Percentiles rank a stretch among this genome's conserved stretches.
These are phyloP conservation scores for Takifugu flavidus DNA, from an alignment of 2,113 vertebrate genomes.

Conservation along the genomic window DNA sequence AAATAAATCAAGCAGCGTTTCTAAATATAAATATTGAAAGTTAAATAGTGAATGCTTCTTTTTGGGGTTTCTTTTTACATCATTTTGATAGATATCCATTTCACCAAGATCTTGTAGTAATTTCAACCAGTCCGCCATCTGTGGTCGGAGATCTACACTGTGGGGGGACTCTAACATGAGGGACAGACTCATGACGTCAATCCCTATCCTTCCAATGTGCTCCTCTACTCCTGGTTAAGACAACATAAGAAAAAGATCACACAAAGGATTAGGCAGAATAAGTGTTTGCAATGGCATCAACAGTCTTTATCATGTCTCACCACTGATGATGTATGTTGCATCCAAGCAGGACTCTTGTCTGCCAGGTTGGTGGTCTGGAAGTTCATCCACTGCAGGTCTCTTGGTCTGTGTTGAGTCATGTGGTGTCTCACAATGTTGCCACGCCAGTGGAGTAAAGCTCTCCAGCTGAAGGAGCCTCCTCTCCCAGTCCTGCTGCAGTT, in stretches of 20 bases:
- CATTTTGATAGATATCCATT: not conserved
- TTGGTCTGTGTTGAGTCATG: constrained; percentile 12
- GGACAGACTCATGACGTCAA: constrained; percentile 72
- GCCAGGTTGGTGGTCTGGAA: constrained; percentile 17
- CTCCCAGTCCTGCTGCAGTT: constrained; percentile 69
- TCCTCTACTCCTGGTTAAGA: constrained; percentile 63
- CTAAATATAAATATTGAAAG: constrained; percentile 46
- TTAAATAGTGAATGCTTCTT: not conserved
- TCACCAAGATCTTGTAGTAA: constrained; percentile 75
- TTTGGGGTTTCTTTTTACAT: not conserved
- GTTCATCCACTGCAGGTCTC: not conserved
- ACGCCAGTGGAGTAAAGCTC: constrained; percentile 53
- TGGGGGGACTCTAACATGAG: constrained; percentile 71
- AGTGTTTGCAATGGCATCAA: not conserved
- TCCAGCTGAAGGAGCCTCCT: constrained; percentile 63
- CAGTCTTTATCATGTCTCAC: constrained; percentile 57
- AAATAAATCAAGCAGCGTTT: constrained; percentile 72
- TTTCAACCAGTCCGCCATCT: constrained; percentile 70
- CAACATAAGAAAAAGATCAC: not conserved
- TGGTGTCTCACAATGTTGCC: not conserved
- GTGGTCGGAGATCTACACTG: constrained; percentile 58
- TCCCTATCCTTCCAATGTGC: constrained; percentile 68
- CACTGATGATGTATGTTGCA: constrained; percentile 65
- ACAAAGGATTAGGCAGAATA: not conserved
- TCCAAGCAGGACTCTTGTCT: constrained; percentile 49